Base-by-base conservation (phyloP, 2,888 invertebrate species). In the Sminthurides aquaticus region DNA sequence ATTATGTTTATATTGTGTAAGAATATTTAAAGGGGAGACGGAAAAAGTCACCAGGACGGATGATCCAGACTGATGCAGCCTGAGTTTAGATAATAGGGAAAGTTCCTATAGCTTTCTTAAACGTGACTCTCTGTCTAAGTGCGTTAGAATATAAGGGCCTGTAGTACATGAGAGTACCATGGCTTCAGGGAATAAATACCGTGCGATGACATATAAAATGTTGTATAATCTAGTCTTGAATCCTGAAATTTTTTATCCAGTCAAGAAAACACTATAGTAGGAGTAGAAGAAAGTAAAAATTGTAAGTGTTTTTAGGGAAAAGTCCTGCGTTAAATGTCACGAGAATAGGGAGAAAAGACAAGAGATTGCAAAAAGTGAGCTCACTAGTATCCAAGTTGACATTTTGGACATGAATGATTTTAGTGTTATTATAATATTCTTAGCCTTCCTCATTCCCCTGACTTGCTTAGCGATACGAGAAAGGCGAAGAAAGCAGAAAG, bases 391-490 rank as follows among this genome's bases (percentile, higher is more conserved):
- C 62, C 64, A 66, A 59, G 64, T 62, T 70, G 70, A 70, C 70
- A 70, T 70, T 70, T 69, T 66, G 70, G 66, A 70, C 68, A 68
- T 68, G 70, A 66, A 65, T 68, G 68, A 70, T 68, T 70, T 70
- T 70, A 67, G 65, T 67, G 65, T 34, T 34, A 34, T 34, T 34
- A 34, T 34, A 34, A 34, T 34, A 34, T 15, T 11, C 43, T 34
- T n/a, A n/a, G n/a, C n/a, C n/a, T n/a, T n/a, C n/a, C n/a, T n/a
- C n/a, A n/a, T n/a, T n/a, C n/a, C n/a, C n/a, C n/a, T n/a, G n/a
- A n/a, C n/a, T n/a, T n/a, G n/a, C n/a, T n/a, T n/a, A n/a, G n/a
- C n/a, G n/a, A n/a, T n/a, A n/a, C n/a, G n/a, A n/a, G n/a, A n/a
- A n/a, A 56, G n/a, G n/a, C n/a, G 3, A 11, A 52, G n/a, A 52